A percentile compares a stretch with the other conserved stretches of the same genome.
Conservation (phyloP, 2,888 invertebrate genomes). For the Tetanocera ferruginea region DNA sequence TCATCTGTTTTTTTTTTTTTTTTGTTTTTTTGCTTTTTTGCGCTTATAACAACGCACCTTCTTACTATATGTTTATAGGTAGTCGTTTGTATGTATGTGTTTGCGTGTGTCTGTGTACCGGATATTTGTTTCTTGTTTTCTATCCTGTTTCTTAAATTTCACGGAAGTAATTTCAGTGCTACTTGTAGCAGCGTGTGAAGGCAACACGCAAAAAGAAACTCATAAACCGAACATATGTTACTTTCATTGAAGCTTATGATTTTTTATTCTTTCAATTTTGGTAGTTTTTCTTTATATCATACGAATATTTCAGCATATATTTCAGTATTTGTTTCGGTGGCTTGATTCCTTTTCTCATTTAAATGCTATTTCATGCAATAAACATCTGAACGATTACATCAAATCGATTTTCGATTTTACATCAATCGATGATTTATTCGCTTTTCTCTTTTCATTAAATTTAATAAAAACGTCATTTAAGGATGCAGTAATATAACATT, state of each 20-base stretch:
- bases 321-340: too few species aligned
- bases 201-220: too few species aligned
- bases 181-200: too few species aligned
- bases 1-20: neutral
- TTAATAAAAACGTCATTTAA: too few species aligned
- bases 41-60: too few species aligned
- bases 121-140: neutral
- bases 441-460: too few species aligned
- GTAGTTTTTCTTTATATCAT: neutral
- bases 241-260: neutral
- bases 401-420: too few species aligned
- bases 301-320: too few species aligned
- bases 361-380: too few species aligned
- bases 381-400: too few species aligned
- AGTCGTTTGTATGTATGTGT: slow-evolving; percentile 16
- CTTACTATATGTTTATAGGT: neutral
- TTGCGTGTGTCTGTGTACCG: slow-evolving; percentile 23
- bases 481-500: too few species aligned
- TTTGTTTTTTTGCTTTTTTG: neutral
- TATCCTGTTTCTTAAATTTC: neutral
- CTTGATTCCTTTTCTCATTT: neutral
- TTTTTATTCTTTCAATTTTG: neutral
- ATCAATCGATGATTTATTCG: too few species aligned
- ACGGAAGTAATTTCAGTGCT: neutral
- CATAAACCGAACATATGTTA: neutral